Evolutionary conservation across 2,888 invertebrate species (phyloP), one percentile per base, ranked within the genome.

Genomic region (Cosmopolites sordidus): DNA sequence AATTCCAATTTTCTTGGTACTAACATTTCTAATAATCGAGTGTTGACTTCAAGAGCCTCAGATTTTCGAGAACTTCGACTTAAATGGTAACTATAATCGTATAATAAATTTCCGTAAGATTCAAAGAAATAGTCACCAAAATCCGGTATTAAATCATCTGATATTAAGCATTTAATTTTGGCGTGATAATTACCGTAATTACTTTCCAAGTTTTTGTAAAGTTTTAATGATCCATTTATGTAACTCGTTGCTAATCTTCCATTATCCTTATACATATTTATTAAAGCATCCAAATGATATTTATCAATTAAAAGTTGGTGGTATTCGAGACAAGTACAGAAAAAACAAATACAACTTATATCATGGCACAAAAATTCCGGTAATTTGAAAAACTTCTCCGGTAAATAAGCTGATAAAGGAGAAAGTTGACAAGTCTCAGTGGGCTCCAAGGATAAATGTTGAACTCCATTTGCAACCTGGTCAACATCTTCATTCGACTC

Each of bases 241-340:
- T 54, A 64, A 11, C 56, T 58, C 27, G 53, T 47, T 11, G 62
- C 62, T 15, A 59, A 18, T n/a, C 29, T 17, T 1, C 41, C 9
- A 27, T 62, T 60, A 22, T 50, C 48, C 15, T 58, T 49, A 44
- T 61, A 59, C 30, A 63, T 49, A 52, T 63, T 61, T 14, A 64
- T 39, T 22, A 64, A 46, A n/a, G 66, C 64, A 40, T 64, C 63
- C 27, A 68, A 58, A 50, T 60, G 55, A 12, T 56, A 50, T 39
- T 60, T 58, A 14, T 61, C 59, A 38, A 69, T 48, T 14, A 65
- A 55, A 1, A 66, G 50, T 14, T 56, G 56, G 43, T 69, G 66
- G 43, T 66, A 69, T 51, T 68, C 67, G 4, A 61, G 27, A 40
- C 60, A 66, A 4, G 54, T 42, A 47, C 70, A 70, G 27, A 60